Evolutionary conservation across 2,113 vertebrate genomes (phyloP), one percentile per base, ranked within the genome.

Genomic region (Tonatia bakeri): DNA sequence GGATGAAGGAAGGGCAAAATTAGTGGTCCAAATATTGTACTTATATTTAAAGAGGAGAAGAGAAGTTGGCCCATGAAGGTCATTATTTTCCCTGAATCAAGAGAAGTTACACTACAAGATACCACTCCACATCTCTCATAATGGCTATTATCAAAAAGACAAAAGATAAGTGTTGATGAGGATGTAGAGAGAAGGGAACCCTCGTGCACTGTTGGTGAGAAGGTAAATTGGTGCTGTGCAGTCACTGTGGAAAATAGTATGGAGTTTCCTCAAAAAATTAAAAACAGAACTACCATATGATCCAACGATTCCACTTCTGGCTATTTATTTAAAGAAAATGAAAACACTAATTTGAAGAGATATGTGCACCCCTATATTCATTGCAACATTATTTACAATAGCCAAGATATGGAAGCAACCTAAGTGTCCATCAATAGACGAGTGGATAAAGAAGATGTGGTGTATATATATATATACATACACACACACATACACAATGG

Each of bases 1-100:
- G 31, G 24, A 69, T 70, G 59, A 80, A 76, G 3, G 14, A 31
- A 79, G 40, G 65, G 31, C 14, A 87, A 70, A 83, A 19, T 24
- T 59, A 56, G 50, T 72, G 8, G 69, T 72, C 45, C 19, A 86
- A 14, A n/a, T 86, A 89, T 36, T 85, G 8, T 15, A 70, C 13
- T 97, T 87, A 67, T 28, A 26, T 85, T 93, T 86, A 79, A 92
- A 82, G 86, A 92, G 45, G 54, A 94, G 85, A 80, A 69, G 65
- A 88, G 47, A 88, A 88, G 43, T 64, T 36, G 70, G 31, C 8
- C 52, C 33, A 47, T 40, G 16, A 69, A 95, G 26, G 65, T 96
- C 33, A 72, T 70, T 76, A 64, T 45, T 28, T 16, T 22, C 3
- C 24, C 45, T 14, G 33, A 94, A 81, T 88, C 24, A 81, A 65